Evolutionary conservation across 2,888 invertebrate species (phyloP).

Genomic region (Lutraria lutraria): DNA sequence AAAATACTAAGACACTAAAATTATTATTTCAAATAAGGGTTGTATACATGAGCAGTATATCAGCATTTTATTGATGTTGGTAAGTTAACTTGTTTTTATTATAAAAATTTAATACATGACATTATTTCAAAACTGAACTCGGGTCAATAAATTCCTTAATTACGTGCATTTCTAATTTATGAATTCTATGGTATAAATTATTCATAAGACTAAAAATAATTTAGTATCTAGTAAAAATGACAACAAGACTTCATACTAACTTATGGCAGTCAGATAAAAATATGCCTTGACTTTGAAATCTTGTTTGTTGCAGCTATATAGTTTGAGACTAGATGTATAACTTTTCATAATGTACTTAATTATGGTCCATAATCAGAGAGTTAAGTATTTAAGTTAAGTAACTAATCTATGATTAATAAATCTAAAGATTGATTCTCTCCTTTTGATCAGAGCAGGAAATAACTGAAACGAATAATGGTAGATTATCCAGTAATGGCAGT

Average conservation of each 20-base stretch:
- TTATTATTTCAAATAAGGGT: no score
- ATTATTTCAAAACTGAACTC: no score
- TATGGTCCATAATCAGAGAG: background rate
- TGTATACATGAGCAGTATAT: no score
- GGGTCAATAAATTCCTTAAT: no score
- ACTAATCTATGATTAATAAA: background rate
- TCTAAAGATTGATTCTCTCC: background rate
- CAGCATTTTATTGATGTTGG: no score
- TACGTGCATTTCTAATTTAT: no score
- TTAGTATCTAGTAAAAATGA: background rate
- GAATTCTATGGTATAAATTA: no score
- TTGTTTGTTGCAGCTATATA: background rate
- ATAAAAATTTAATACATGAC: no score
- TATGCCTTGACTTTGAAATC: background rate
- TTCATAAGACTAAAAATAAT: no score
- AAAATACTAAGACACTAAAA: no score
- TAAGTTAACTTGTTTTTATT: no score
- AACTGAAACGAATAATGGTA: background rate
- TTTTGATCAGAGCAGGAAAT: background rate
- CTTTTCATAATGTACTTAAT: background rate
- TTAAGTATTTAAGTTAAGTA: background rate
- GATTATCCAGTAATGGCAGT: background rate
- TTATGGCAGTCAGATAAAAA: background rate
- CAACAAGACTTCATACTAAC: background rate
- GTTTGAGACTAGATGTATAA: background rate